Conservation (phyloP, 2,888 invertebrate genomes). For the Plagodis dolabraria region DNA sequence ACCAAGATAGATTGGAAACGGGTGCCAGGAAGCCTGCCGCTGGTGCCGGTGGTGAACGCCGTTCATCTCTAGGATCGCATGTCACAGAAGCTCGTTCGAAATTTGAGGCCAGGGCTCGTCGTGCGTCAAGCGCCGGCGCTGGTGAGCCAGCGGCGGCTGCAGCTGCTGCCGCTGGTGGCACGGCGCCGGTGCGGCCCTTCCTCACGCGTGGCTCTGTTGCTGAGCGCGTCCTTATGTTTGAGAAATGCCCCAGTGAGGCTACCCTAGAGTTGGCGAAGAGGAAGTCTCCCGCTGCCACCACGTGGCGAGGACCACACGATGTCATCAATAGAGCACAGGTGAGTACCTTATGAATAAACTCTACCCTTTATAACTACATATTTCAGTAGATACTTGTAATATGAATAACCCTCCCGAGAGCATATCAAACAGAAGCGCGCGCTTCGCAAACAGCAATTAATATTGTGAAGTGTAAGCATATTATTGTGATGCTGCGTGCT, state of each 20-base stretch:
- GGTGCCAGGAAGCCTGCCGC: conserved; percentile 76
- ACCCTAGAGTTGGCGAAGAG: conserved; percentile 87
- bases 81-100: conserved; percentile 81
- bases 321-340: conserved; percentile 84
- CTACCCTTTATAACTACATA: too few relatives aligned
- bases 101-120: conserved; percentile 79
- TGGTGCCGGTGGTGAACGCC: conserved; percentile 73
- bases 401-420: conserved; percentile 21
- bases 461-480: conserved; percentile 23
- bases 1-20: conserved; percentile 84
- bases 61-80: conserved; percentile 77
- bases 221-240: conserved; percentile 95
- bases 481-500: conserved; percentile 29
- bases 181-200: conserved; percentile 91
- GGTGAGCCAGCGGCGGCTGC: conserved; percentile 75
- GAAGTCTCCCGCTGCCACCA: conserved; percentile 81
- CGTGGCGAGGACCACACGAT: conserved; percentile 84
- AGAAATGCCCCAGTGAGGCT: conserved; percentile 93
- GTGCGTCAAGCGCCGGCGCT: conserved; percentile 76
- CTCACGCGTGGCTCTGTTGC: conserved; percentile 95
- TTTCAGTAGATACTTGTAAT: conserved; percentile 4
- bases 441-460: conserved; percentile 34
- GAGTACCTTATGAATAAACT: conserved; percentile 14
- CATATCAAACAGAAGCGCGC: conserved; percentile 31
- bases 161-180: conserved; percentile 61